phyloP scores from a whole-genome alignment of 53 echinoderm and acorn worm species.

The Mesocentrotus franciscanus region DNA sequence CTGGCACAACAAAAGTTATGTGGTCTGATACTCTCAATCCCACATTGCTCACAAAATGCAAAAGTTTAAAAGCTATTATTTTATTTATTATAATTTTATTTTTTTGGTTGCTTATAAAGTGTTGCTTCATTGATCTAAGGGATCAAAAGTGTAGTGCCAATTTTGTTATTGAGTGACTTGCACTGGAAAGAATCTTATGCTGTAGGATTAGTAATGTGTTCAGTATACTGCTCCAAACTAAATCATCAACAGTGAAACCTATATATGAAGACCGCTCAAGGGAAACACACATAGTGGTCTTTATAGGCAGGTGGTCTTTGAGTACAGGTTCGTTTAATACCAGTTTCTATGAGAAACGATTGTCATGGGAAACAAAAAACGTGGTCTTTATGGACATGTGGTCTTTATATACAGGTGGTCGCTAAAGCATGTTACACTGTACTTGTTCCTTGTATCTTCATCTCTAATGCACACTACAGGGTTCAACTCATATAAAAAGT shows the following conservation, averaged over 20 bases:
- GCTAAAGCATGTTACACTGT: too few species aligned
- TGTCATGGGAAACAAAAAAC: too few species aligned
- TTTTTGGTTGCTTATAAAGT: neutral
- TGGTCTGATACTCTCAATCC: neutral
- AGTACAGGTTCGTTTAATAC: too few species aligned
- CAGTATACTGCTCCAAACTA: neutral
- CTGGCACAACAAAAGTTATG: neutral
- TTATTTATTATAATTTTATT: neutral
- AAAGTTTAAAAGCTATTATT: neutral
- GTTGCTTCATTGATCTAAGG: neutral
- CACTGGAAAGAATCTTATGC: neutral
- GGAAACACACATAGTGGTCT: too few species aligned
- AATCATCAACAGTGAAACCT: too few species aligned
- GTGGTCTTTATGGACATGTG: too few species aligned
- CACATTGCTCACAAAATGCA: neutral
- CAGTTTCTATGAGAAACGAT: too few species aligned
- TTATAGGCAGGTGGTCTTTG: too few species aligned
- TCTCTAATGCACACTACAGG: neutral
- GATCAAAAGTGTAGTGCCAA: neutral
- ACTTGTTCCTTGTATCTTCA: neutral
- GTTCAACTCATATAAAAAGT: neutral
- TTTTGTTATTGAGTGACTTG: neutral
- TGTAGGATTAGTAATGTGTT: neutral
- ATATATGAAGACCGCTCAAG: too few species aligned
- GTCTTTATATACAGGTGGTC: too few species aligned